Evolutionary conservation across 2,888 invertebrate species (phyloP).

Genomic region (Ceraclea dissimilis): DNA sequence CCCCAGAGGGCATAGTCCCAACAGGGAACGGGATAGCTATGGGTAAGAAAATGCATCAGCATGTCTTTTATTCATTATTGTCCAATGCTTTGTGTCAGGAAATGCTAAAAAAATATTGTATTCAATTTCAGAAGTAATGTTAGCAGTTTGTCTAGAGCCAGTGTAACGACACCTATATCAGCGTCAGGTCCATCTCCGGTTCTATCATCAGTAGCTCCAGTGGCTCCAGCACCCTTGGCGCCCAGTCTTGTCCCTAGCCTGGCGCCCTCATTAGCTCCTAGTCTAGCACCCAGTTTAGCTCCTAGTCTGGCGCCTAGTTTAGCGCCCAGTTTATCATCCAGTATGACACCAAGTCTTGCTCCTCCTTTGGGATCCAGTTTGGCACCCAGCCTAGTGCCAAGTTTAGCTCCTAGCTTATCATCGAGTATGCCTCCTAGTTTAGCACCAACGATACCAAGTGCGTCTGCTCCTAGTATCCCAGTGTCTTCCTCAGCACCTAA

Average conservation of each 20-base stretch:
- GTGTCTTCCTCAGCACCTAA: conserved; percentile 37
- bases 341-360: conserved; percentile 41
- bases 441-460: conserved; percentile 45
- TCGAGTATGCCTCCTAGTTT: conserved; percentile 42
- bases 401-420: conserved; percentile 38
- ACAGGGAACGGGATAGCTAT: conserved; percentile 76
- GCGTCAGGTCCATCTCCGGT: conserved; percentile 35
- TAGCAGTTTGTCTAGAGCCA: conserved; percentile 71
- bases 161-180: conserved; percentile 52
- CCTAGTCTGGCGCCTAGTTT: conserved; percentile 38
- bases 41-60: conserved; percentile 48
- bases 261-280: conserved; percentile 43
- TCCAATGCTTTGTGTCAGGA: conserved; percentile 10
- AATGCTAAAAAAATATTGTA: neutral
- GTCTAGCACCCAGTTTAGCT: conserved; percentile 47
- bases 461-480: conserved; percentile 26
- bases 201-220: conserved; percentile 35
- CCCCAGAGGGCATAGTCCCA: conserved; percentile 70
- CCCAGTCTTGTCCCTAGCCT: conserved; percentile 41
- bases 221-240: conserved; percentile 28
- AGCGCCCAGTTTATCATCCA: conserved; percentile 38
- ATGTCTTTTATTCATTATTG: neutral
- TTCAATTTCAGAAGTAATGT: conserved; percentile 61
- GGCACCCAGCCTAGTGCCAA: conserved; percentile 35
- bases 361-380: conserved; percentile 32